These are phyloP conservation scores for Urocolius indicus DNA, from an alignment of 2,113 vertebrate genomes.

Conservation along the genomic window DNA sequence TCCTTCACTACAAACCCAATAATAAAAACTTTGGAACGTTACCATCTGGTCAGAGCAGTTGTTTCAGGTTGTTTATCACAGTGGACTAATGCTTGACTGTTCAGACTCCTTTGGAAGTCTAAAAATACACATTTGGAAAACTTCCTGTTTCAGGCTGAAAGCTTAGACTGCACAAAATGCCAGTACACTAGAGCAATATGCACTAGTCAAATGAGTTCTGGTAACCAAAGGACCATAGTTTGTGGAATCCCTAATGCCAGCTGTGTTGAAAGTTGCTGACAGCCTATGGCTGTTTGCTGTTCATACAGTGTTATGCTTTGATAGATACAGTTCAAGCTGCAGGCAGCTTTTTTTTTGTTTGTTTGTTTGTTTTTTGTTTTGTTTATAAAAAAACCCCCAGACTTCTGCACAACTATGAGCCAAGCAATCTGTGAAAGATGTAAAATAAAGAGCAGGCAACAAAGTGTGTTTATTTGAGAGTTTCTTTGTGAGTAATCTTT, in stretches of 20 bases:
- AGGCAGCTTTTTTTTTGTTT: neutral
- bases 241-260: slow-evolving; percentile 22
- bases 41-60: neutral
- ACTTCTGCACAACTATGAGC: neutral
- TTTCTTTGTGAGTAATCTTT: neutral
- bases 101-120: neutral
- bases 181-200: neutral
- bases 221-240: slow-evolving; percentile 38
- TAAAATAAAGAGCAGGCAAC: neutral
- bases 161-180: neutral
- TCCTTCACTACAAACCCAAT: neutral
- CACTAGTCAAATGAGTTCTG: slow-evolving; percentile 21
- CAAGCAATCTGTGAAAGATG: neutral
- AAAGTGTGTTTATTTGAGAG: neutral
- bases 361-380: neutral
- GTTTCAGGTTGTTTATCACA: neutral
- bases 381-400: neutral
- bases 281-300: neutral
- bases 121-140: neutral
- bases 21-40: neutral
- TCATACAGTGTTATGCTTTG: neutral
- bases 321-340: neutral
- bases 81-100: neutral
- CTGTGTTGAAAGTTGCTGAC: slow-evolving; percentile 29
- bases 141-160: neutral